These are phyloP conservation scores for Elegia similella DNA, from an alignment of 2,888 invertebrate genomes.

Conservation along the genomic window DNA sequence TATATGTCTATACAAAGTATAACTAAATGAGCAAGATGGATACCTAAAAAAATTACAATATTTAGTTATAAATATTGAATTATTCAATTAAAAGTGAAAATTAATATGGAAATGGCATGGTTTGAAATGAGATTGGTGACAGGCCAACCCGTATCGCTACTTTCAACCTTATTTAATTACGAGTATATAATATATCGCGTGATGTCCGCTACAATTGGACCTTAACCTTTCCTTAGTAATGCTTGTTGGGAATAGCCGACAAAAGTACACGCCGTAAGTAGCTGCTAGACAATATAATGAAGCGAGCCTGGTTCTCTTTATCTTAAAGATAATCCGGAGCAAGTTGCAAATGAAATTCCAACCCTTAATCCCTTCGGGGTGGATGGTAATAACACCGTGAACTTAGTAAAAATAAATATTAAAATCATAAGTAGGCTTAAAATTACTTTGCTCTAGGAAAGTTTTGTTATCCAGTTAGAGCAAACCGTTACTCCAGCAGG, in stretches of 20 bases:
- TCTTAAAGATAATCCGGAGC: conserved; percentile 13
- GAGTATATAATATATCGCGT: too few relatives aligned
- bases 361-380: conserved; percentile 13
- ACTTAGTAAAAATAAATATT: conserved; percentile 14
- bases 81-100: too few relatives aligned
- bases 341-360: conserved; percentile 19
- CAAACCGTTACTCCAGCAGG: too few relatives aligned
- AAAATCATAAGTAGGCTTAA: conserved; percentile 8
- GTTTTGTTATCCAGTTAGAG: neutral
- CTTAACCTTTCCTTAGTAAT: neutral
- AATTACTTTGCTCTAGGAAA: neutral
- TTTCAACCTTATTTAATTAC: too few relatives aligned
- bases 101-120: too few relatives aligned
- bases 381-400: conserved; percentile 8
- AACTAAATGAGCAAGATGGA: too few relatives aligned
- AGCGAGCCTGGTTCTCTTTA: conserved; percentile 7
- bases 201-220: too few relatives aligned
- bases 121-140: too few relatives aligned
- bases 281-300: conserved; percentile 4
- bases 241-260: neutral
- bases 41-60: too few relatives aligned
- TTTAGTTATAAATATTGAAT: too few relatives aligned
- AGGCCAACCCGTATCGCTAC: too few relatives aligned
- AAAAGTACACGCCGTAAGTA: neutral
- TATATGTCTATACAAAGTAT: too few relatives aligned